Evolutionary conservation across 2,888 invertebrate species (phyloP).

Genomic region (Tetranychus piercei): DNA sequence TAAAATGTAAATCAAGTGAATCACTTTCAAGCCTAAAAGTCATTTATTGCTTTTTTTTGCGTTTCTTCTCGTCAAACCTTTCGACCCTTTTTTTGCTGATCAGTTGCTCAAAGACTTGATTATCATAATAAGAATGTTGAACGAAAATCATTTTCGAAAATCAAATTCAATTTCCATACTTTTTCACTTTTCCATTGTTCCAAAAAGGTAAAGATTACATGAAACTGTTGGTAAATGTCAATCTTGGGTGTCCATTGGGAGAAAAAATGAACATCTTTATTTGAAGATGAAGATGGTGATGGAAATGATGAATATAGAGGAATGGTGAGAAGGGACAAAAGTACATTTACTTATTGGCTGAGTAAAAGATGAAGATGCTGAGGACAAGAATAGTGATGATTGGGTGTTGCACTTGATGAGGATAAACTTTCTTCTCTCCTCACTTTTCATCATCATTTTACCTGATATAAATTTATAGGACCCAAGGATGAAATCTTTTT

Average conservation of each 20-base stretch:
- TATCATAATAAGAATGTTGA: background rate
- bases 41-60: background rate
- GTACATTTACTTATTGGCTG: background rate
- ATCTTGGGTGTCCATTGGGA: background rate
- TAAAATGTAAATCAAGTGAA: constrained; percentile 1
- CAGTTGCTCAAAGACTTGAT: background rate
- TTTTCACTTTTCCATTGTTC: too few species aligned
- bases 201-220: background rate
- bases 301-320: background rate
- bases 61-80: background rate
- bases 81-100: background rate
- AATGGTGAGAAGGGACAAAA: background rate
- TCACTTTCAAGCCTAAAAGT: background rate
- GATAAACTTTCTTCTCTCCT: background rate
- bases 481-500: background rate
- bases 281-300: background rate
- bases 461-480: background rate
- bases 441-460: background rate
- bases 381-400: background rate
- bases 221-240: background rate
- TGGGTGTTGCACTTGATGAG: background rate
- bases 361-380: background rate
- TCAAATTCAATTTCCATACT: too few species aligned
- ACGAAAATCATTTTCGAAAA: background rate
- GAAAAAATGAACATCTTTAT: background rate